These are phyloP conservation scores for Sceloporus undulatus DNA, from an alignment of 2,113 vertebrate genomes.

Conservation along the genomic window DNA sequence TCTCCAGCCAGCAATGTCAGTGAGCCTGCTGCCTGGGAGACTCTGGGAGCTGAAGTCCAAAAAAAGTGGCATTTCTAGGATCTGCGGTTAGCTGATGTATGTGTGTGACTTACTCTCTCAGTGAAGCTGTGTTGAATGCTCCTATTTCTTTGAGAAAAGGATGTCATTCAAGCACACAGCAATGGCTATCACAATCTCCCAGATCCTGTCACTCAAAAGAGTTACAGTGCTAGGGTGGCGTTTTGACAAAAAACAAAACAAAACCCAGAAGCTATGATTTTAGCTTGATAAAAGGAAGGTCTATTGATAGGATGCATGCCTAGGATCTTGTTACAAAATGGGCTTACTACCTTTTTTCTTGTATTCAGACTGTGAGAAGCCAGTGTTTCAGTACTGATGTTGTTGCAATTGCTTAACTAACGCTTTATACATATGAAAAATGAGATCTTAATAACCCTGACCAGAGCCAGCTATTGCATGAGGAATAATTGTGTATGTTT, in stretches of 20 bases:
- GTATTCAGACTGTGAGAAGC: slow-evolving; percentile 62
- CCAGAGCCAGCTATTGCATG: slow-evolving; percentile 40
- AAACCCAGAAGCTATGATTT: slow-evolving; percentile 61
- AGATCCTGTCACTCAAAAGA: slow-evolving; percentile 48
- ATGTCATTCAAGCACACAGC: background rate
- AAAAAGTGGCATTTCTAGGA: no score
- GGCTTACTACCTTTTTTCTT: slow-evolving; percentile 61
- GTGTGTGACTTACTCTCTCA: slow-evolving; percentile 36
- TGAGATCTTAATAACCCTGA: slow-evolving; percentile 49
- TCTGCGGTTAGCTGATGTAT: fast-evolving
- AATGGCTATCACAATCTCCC: background rate
- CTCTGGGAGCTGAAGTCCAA: no score
- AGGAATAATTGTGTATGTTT: background rate
- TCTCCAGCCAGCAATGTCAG: no score
- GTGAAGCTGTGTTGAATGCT: background rate
- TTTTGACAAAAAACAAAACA: slow-evolving; percentile 68
- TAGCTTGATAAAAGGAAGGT: slow-evolving; percentile 69
- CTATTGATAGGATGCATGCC: slow-evolving; percentile 64
- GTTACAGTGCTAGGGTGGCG: slow-evolving; percentile 55
- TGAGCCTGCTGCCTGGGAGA: no score
- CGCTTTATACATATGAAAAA: slow-evolving; percentile 63
- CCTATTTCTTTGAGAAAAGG: background rate
- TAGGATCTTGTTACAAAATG: slow-evolving; percentile 72
- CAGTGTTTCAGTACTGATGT: slow-evolving; percentile 21
- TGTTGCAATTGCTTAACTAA: slow-evolving; percentile 20